These are phyloP conservation scores for Drosophila navojoa DNA, from an alignment of 1,140 invertebrate genomes.

Conservation along the genomic window DNA sequence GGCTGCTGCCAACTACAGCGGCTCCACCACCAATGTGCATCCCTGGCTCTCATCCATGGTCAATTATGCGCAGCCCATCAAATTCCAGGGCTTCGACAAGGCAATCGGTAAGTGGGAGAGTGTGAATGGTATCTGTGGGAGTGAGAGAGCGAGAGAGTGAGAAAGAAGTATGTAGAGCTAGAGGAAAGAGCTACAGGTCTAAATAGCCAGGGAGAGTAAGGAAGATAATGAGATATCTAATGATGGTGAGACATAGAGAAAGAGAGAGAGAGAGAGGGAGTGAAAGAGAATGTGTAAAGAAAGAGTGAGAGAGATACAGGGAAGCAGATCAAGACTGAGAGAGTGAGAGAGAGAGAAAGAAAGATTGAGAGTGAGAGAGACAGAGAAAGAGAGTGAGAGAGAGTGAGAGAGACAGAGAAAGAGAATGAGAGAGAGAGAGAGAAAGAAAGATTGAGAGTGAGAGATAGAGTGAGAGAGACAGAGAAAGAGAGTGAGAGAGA, in stretches of 20 bases:
- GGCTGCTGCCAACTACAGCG: constrained; percentile 92
- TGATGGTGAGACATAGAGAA: too few species aligned
- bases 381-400: not conserved
- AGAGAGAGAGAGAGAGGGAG: too few species aligned
- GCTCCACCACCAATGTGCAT: constrained; percentile 99
- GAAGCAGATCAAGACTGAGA: too few species aligned
- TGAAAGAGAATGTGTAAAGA: too few species aligned
- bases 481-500: too few species aligned
- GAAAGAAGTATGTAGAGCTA: not conserved
- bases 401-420: not conserved
- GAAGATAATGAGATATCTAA: too few species aligned
- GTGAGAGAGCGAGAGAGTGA: not conserved
- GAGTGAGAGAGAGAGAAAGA: too few species aligned
- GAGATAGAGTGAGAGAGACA: too few species aligned
- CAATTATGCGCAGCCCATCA: constrained; percentile 99
- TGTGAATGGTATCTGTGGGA: not conserved
- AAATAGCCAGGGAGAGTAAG: too few species aligned
- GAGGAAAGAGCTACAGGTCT: not conserved
- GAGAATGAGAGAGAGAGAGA: not conserved
- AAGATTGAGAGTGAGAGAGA: not conserved
- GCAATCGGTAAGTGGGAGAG: constrained; percentile 93
- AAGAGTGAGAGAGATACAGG: too few species aligned
- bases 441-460: too few species aligned
- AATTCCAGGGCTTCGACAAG: constrained; percentile 98
- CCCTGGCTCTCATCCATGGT: constrained; percentile 99